Percentiles rank a stretch among this genome's conserved stretches.
These are phyloP conservation scores for Pandemis cinnamomeana DNA, from an alignment of 2,888 invertebrate genomes.

Conservation along the genomic window DNA sequence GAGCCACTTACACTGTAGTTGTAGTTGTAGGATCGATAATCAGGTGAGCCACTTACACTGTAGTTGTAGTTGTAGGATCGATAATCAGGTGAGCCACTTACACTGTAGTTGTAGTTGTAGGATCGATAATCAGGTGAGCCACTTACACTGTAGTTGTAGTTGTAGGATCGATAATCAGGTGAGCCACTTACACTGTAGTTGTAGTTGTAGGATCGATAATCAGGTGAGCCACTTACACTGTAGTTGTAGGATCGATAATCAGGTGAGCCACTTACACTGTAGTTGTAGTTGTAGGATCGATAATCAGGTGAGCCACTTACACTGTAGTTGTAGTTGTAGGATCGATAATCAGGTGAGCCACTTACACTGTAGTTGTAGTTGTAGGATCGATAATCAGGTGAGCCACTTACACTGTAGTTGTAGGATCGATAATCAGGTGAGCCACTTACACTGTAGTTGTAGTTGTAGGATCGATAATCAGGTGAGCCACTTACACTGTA, in stretches of 20 bases:
- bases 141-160: neutral
- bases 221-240: constrained; percentile 58
- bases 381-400: constrained; percentile 86
- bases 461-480: constrained; percentile 86
- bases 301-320: constrained; percentile 69
- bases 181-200: too few relatives aligned
- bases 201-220: constrained; percentile 87
- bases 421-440: constrained; percentile 85
- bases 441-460: neutral
- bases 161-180: too few relatives aligned
- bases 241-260: too few relatives aligned
- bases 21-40: constrained; percentile 87
- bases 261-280: too few relatives aligned
- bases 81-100: too few relatives aligned
- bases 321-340: constrained; percentile 68
- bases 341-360: constrained; percentile 83
- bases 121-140: constrained; percentile 83
- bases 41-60: constrained; percentile 58
- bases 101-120: too few relatives aligned
- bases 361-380: too few relatives aligned
- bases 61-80: too few relatives aligned
- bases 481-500: constrained; percentile 51
- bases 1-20: too few relatives aligned
- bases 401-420: neutral
- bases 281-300: too few relatives aligned